A percentile compares a stretch with the other conserved stretches of the same genome.
Evolutionary conservation across 2,888 invertebrate genomes (phyloP).

Genomic region (Smittia aterrima): DNA sequence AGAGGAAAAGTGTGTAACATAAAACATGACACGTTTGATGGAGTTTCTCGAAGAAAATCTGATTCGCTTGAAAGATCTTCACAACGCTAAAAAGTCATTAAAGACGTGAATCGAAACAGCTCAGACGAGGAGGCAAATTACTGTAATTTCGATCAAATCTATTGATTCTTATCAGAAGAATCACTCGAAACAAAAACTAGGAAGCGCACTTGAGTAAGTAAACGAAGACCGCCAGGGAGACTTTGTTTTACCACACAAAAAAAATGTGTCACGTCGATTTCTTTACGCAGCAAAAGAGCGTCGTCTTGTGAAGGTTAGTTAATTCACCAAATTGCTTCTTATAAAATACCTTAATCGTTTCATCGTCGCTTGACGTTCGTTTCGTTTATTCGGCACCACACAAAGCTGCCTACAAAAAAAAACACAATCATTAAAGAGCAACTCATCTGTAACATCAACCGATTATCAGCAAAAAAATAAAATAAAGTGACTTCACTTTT

Average conservation of each 20-base stretch:
- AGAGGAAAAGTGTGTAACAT: constrained; percentile 26
- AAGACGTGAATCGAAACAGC: constrained; percentile 12
- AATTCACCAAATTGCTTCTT: constrained; percentile 39
- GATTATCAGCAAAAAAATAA: constrained; percentile 23
- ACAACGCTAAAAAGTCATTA: not conserved
- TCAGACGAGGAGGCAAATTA: constrained; percentile 9
- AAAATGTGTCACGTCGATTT: constrained; percentile 28
- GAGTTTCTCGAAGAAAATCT: constrained; percentile 28
- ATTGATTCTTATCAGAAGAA: constrained; percentile 6
- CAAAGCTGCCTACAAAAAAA: not conserved
- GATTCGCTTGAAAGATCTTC: constrained; percentile 31
- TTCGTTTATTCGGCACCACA: constrained; percentile 7
- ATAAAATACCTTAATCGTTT: constrained; percentile 17
- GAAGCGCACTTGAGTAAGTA: not conserved
- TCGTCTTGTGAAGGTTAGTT: constrained; percentile 31
- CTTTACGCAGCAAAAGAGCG: not conserved
- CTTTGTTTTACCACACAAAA: not conserved
- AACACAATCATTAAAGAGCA: constrained; percentile 36
- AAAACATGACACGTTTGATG: constrained; percentile 41
- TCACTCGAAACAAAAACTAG: not conserved
- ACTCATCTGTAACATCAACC: constrained; percentile 31
- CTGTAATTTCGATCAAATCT: constrained; percentile 29
- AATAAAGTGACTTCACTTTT: not conserved
- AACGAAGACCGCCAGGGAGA: not conserved
- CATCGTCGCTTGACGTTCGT: constrained; percentile 12